Conservation (phyloP, 64 coral and sea anemone species). For the Montipora foliosa region DNA sequence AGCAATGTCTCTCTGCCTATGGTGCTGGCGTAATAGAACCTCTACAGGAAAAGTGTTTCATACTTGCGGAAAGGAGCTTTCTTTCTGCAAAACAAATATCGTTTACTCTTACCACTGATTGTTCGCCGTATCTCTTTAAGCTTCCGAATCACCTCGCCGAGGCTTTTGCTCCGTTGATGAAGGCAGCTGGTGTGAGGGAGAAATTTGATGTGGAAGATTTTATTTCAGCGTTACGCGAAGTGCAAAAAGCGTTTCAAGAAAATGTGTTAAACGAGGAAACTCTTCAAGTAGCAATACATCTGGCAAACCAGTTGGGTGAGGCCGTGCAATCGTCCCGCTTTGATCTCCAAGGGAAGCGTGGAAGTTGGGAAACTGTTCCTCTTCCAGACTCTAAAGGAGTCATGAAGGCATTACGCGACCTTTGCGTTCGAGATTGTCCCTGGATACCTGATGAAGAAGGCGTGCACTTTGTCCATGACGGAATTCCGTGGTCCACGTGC, state of each 20-base stretch:
- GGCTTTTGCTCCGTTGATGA: slow-evolving; percentile 61
- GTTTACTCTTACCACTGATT: slow-evolving; percentile 13
- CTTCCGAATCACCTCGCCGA: not conserved
- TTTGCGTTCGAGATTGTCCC: slow-evolving; percentile 69
- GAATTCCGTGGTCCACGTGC: slow-evolving; percentile 24
- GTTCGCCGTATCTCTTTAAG: slow-evolving; percentile 59
- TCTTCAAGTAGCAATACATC: slow-evolving; percentile 11
- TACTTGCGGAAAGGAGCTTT: slow-evolving; percentile 24
- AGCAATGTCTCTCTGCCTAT: not conserved
- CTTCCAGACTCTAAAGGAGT: slow-evolving; percentile 65
- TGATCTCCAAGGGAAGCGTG: not conserved
- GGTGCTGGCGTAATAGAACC: not conserved
- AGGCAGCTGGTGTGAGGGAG: slow-evolving; percentile 37
- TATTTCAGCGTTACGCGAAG: not conserved
- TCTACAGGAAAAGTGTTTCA: slow-evolving; percentile 14
- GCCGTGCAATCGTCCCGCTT: not conserved
- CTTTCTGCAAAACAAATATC: slow-evolving; percentile 53
- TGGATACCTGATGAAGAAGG: slow-evolving; percentile 79
- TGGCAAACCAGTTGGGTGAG: slow-evolving; percentile 44
- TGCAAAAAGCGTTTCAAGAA: not conserved
- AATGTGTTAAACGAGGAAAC: slow-evolving; percentile 12
- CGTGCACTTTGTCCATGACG: slow-evolving; percentile 35
- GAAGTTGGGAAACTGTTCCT: slow-evolving; percentile 1
- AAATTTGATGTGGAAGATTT: slow-evolving; percentile 64
- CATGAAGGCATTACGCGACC: slow-evolving; percentile 30